Conservation (phyloP, 2,888 invertebrate genomes). For the Fragum fragum region DNA sequence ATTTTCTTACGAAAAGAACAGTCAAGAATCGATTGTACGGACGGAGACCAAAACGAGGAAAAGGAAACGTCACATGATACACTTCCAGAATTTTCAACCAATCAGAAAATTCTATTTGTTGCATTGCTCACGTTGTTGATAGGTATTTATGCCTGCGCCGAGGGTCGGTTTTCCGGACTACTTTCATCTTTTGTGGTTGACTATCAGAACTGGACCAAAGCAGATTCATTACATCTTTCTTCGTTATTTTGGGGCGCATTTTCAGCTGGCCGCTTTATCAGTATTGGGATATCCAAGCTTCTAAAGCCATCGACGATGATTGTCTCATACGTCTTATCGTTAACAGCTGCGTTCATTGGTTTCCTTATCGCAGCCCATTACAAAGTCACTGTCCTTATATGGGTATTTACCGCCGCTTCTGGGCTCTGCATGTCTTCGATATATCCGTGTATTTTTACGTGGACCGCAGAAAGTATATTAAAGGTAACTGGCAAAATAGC, state of each 20-base stretch:
- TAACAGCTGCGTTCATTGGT: conserved; percentile 65
- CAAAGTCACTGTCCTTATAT: conserved; percentile 48
- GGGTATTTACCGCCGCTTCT: conserved; percentile 62
- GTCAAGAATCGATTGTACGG: conserved; percentile 23
- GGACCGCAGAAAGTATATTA: conserved; percentile 72
- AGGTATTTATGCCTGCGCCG: conserved; percentile 75
- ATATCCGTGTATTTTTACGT: conserved; percentile 71
- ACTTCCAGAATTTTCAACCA: conserved; percentile 54
- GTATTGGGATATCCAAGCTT: conserved; percentile 75
- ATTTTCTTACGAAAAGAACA: conserved; percentile 16
- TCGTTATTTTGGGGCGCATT: conserved; percentile 58
- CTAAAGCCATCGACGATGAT: conserved; percentile 85
- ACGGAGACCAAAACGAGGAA: conserved; percentile 19
- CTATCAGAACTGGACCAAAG: conserved; percentile 55
- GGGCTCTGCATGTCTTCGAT: conserved; percentile 71
- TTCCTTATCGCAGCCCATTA: conserved; percentile 59
- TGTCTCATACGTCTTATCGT: conserved; percentile 71
- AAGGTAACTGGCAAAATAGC: conserved; percentile 67
- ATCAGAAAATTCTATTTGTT: conserved; percentile 53
- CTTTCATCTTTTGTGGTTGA: conserved; percentile 55
- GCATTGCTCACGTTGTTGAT: conserved; percentile 58
- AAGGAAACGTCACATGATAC: conserved; percentile 44
- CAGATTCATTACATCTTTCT: conserved; percentile 43
- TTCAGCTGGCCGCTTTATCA: conserved; percentile 54
- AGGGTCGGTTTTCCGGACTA: conserved; percentile 56